Conservation (phyloP, 64 coral and sea anemone species). For the Montipora cactus region DNA sequence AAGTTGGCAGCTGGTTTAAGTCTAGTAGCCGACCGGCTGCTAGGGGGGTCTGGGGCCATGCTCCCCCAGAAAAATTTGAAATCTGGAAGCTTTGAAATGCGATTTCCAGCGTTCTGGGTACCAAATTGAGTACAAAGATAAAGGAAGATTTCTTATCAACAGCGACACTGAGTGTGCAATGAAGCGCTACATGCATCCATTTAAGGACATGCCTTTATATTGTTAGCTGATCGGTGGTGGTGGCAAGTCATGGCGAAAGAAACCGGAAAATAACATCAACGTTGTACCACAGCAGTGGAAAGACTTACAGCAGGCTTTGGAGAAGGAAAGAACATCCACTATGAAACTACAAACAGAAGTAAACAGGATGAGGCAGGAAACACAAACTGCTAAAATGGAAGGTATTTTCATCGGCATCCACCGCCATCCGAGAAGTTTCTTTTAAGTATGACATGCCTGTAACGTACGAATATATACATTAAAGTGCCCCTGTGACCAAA, state of each 20-base stretch:
- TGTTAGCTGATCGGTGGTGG: constrained; percentile 81
- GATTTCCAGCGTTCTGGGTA: no score
- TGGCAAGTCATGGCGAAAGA: constrained; percentile 89
- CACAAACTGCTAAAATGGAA: constrained; percentile 82
- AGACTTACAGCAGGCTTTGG: constrained; percentile 94
- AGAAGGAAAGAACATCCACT: constrained; percentile 90
- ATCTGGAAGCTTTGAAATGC: no score
- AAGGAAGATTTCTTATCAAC: no score
- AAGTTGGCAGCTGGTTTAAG: no score
- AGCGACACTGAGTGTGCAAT: no score
- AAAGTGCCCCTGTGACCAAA: no score
- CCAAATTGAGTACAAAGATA: no score
- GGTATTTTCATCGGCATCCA: constrained; percentile 44
- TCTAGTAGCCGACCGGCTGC: no score
- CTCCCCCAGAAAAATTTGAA: no score
- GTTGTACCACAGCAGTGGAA: constrained; percentile 94
- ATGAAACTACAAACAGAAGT: constrained; percentile 90
- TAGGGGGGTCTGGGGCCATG: no score
- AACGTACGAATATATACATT: no score
- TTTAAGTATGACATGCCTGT: not conserved
- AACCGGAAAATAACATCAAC: constrained; percentile 80
- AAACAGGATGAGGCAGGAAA: constrained; percentile 82
- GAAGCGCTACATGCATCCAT: not conserved
- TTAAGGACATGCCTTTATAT: not conserved
- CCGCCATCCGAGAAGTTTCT: not conserved